A percentile compares a stretch with the other conserved stretches of the same genome.
Evolutionary conservation across 2,888 invertebrate species (phyloP).

Genomic region (Pseudococcus longispinus): DNA sequence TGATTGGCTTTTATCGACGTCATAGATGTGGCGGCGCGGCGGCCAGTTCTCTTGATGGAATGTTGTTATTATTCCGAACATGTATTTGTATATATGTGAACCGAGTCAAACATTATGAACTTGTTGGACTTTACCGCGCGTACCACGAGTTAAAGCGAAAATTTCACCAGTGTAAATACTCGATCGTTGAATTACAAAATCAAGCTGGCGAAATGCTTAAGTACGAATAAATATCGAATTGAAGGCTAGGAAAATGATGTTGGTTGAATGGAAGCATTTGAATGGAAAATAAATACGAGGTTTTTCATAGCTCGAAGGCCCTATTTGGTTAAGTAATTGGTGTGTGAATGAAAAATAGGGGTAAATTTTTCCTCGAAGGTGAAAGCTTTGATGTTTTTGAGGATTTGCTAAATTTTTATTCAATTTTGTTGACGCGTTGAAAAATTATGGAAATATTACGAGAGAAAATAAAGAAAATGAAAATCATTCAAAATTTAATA

Average conservation of each 20-base stretch:
- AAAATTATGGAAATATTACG: too few species aligned
- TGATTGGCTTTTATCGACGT: slow-evolving; percentile 39
- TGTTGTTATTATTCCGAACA: slow-evolving; percentile 15
- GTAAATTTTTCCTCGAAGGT: neutral
- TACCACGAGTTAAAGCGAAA: neutral
- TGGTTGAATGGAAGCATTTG: neutral
- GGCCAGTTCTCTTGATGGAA: neutral
- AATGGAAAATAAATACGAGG: neutral
- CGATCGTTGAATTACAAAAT: neutral
- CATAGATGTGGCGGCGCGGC: slow-evolving; percentile 11
- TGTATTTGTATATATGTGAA: slow-evolving; percentile 5
- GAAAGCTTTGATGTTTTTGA: neutral
- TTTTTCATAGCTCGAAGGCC: neutral
- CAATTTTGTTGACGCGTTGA: too few species aligned
- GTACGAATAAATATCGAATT: neutral
- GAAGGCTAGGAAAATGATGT: too few species aligned
- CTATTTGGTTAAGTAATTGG: neutral
- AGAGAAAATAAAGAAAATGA: too few species aligned
- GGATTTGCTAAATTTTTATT: too few species aligned
- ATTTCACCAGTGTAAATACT: neutral
- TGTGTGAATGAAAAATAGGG: neutral
- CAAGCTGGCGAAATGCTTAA: neutral
- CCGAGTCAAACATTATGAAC: neutral
- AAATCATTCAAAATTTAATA: too few species aligned
- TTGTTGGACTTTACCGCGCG: neutral